phyloP scores from a whole-genome alignment of 2,888 invertebrate genomes.

The Rhagium mordax region DNA sequence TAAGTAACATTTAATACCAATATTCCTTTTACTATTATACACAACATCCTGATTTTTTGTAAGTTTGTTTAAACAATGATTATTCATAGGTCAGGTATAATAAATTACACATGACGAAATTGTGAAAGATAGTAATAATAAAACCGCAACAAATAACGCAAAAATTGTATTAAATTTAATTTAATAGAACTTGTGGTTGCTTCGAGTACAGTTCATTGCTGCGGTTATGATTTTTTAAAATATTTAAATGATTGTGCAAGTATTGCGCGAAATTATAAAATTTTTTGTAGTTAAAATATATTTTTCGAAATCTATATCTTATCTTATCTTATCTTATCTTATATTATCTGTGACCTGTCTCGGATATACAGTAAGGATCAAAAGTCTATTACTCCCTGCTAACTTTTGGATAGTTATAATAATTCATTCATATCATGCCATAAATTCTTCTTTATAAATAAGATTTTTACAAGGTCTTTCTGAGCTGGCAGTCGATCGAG shows the following conservation, averaged over 20 bases:
- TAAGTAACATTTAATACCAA: not conserved
- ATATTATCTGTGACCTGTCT: no score
- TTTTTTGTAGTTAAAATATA: not conserved
- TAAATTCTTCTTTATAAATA: no score
- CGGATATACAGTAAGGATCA: no score
- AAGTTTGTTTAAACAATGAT: not conserved
- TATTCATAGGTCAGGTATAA: not conserved
- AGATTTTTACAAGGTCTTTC: no score
- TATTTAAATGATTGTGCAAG: constrained; percentile 12
- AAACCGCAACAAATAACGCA: constrained; percentile 14
- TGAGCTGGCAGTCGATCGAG: no score
- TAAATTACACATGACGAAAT: constrained; percentile 4
- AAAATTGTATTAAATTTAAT: constrained; percentile 27
- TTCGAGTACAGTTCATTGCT: constrained; percentile 20
- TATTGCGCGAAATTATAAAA: not conserved
- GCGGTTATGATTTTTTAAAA: constrained; percentile 23
- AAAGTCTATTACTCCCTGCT: no score
- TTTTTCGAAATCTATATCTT: not conserved
- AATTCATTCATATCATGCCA: no score
- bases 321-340: no score
- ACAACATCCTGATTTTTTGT: not conserved
- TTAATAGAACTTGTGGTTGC: constrained; percentile 26
- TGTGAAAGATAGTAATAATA: constrained; percentile 12
- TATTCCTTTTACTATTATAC: not conserved
- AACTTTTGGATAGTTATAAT: no score